These are phyloP conservation scores for Tricholaema leucomelas DNA, from an alignment of 2,113 vertebrate genomes.

Conservation along the genomic window DNA sequence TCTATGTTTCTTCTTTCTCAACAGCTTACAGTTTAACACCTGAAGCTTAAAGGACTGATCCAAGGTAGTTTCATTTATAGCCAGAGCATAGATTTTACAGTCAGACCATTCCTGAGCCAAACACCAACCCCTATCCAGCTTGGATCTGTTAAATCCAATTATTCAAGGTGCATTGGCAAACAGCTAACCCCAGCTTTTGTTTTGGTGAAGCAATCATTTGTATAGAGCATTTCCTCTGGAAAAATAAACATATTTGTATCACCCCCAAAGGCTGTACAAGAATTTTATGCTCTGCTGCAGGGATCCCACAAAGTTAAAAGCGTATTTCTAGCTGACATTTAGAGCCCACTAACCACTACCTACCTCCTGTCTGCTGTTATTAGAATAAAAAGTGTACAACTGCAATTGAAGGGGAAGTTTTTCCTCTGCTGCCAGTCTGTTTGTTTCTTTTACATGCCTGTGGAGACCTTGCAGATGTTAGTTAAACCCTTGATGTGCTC, in stretches of 20 bases:
- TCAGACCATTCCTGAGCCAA: not conserved
- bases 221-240: not conserved
- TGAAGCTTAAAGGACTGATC: not conserved
- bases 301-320: not conserved
- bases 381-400: not conserved
- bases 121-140: not conserved
- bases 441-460: not conserved
- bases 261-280: not conserved
- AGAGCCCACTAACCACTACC: not conserved
- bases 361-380: not conserved
- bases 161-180: not conserved
- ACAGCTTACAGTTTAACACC: not conserved
- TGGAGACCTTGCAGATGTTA: not conserved
- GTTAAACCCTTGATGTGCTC: not conserved
- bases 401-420: not conserved
- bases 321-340: not conserved
- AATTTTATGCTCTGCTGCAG: not conserved
- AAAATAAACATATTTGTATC: not conserved
- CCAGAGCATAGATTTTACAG: not conserved
- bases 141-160: not conserved
- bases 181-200: not conserved
- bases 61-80: not conserved
- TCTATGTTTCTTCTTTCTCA: not conserved
- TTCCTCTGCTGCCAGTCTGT: not conserved
- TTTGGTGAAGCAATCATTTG: not conserved